Evolutionary conservation across 2,113 vertebrate species (phyloP).

Genomic region (Cryptotis parvus): DNA sequence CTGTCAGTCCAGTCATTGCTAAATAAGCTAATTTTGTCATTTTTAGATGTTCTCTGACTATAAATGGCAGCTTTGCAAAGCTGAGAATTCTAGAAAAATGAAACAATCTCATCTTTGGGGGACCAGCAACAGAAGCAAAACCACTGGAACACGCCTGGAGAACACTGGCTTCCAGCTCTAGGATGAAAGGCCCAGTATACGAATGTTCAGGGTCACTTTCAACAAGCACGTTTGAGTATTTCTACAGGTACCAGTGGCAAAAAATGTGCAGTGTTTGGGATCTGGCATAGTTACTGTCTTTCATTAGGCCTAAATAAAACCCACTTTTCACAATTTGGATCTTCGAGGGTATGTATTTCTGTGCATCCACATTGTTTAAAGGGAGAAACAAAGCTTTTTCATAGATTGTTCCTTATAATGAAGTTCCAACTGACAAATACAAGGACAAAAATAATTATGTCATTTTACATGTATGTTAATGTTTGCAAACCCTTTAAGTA

Average conservation of each 20-base stretch:
- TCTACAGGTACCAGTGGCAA: slow-evolving; percentile 79
- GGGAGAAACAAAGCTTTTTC: slow-evolving; percentile 37
- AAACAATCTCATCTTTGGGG: slow-evolving; percentile 40
- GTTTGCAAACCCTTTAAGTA: slow-evolving; percentile 50
- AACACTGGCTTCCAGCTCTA: slow-evolving; percentile 58
- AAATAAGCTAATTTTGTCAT: slow-evolving; percentile 37
- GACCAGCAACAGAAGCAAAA: slow-evolving; percentile 55
- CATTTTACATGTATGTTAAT: slow-evolving; percentile 19
- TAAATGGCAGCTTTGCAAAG: slow-evolving; percentile 42
- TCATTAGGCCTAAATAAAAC: slow-evolving; percentile 69
- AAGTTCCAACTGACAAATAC: slow-evolving; percentile 43
- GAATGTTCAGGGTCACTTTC: slow-evolving; percentile 47
- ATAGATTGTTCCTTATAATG: slow-evolving; percentile 34
- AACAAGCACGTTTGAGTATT: slow-evolving; percentile 58
- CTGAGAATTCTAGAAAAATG: slow-evolving; percentile 42
- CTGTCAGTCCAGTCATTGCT: background rate
- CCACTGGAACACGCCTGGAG: slow-evolving; percentile 38
- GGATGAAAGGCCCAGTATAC: slow-evolving; percentile 38
- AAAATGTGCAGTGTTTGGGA: slow-evolving; percentile 81
- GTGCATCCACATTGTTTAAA: slow-evolving; percentile 41
- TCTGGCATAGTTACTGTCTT: slow-evolving; percentile 79
- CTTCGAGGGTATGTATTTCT: slow-evolving; percentile 25
- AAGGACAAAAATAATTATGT: slow-evolving; percentile 47
- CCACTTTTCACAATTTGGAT: slow-evolving; percentile 44
- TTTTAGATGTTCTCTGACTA: slow-evolving; percentile 41